Evolutionary conservation across 1,140 invertebrate species (phyloP).

Genomic region (Papilio machaon): DNA sequence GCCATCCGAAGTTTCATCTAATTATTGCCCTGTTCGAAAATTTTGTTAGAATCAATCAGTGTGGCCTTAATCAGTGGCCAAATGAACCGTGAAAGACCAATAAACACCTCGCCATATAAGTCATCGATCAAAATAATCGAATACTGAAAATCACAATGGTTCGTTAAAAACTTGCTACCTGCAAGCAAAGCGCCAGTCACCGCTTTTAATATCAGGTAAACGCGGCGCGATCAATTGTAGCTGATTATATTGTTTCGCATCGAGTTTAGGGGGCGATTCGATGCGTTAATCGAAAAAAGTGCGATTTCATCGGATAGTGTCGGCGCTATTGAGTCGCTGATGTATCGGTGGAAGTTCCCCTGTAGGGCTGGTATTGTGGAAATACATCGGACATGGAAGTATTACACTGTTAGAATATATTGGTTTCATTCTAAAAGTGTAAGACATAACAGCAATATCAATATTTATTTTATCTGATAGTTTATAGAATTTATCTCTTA

Average conservation of each 20-base stretch:
- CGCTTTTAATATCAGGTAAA: constrained; percentile 73
- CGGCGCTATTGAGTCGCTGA: constrained; percentile 68
- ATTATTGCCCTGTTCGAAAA: background rate
- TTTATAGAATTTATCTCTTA: too few relatives aligned
- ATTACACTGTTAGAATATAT: background rate
- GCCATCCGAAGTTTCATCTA: too few relatives aligned
- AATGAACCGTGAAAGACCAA: constrained; percentile 63
- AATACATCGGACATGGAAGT: constrained; percentile 10
- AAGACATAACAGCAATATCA: background rate
- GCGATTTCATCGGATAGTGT: constrained; percentile 67
- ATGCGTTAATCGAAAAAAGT: constrained; percentile 76
- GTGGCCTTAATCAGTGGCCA: constrained; percentile 43
- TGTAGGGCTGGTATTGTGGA: constrained; percentile 38
- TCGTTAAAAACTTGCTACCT: constrained; percentile 71
- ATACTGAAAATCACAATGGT: constrained; percentile 74
- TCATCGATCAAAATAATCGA: constrained; percentile 76
- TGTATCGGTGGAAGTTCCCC: constrained; percentile 54
- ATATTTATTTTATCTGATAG: too few relatives aligned
- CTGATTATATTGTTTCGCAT: constrained; percentile 79
- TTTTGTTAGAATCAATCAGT: constrained; percentile 26
- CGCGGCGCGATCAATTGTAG: constrained; percentile 68
- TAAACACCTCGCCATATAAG: constrained; percentile 57
- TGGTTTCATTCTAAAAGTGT: background rate
- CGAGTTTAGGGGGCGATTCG: constrained; percentile 67
- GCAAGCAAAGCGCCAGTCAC: constrained; percentile 72